A percentile compares a stretch with the other conserved stretches of the same genome.
These are phyloP conservation scores for Agrochola lychnidis DNA, from an alignment of 2,888 invertebrate genomes.

Conservation along the genomic window DNA sequence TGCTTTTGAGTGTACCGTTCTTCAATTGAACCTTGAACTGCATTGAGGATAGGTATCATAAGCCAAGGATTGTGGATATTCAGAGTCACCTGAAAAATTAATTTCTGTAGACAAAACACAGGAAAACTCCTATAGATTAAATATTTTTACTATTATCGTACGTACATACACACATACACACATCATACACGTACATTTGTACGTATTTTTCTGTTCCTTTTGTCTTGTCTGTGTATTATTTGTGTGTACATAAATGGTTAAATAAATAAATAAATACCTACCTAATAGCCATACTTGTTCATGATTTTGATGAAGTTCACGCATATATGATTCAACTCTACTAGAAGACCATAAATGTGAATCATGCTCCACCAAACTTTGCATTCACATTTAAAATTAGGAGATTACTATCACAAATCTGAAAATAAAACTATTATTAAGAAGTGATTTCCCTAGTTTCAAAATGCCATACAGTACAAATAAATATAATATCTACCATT, in stretches of 20 bases:
- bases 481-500: too few species aligned
- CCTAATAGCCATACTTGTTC: constrained; percentile 16
- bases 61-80: constrained; percentile 13
- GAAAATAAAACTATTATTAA: neutral
- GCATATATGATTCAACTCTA: constrained; percentile 5
- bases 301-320: constrained; percentile 10
- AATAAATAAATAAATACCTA: too few species aligned
- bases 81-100: constrained; percentile 7
- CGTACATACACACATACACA: too few species aligned
- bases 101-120: too few species aligned
- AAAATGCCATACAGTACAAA: too few species aligned
- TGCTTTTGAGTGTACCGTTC: constrained; percentile 1
- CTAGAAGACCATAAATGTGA: constrained; percentile 7
- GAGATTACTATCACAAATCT: constrained; percentile 1
- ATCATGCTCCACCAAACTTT: constrained; percentile 3
- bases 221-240: too few species aligned
- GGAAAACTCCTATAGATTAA: too few species aligned
- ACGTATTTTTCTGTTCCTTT: too few species aligned
- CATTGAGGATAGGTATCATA: constrained; percentile 1
- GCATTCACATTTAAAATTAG: constrained; percentile 4
- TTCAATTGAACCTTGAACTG: neutral
- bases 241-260: neutral
- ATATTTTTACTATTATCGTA: too few species aligned
- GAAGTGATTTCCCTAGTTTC: too few species aligned
- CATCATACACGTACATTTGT: too few species aligned